phyloP scores from a whole-genome alignment of 2,113 vertebrate species.

The Mobula hypostoma region DNA sequence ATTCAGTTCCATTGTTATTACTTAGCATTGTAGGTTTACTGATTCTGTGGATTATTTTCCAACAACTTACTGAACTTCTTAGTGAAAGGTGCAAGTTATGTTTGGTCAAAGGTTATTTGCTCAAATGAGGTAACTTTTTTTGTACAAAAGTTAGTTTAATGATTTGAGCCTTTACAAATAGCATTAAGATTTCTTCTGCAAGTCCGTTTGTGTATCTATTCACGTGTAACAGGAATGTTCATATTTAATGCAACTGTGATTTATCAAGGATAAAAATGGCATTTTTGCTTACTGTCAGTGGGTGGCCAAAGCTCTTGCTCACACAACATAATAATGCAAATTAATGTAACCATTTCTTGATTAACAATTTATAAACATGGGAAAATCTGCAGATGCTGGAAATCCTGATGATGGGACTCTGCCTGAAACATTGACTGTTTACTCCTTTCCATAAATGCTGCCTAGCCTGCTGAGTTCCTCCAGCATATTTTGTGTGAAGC shows the following conservation, averaged over 20 bases:
- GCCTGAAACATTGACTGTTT: too few species aligned
- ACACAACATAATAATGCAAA: background rate
- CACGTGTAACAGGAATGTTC: too few species aligned
- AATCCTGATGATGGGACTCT: too few species aligned
- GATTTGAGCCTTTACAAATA: background rate
- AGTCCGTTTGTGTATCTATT: too few species aligned
- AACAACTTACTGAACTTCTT: background rate
- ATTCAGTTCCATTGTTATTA: slow-evolving; percentile 27
- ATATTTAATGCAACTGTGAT: background rate
- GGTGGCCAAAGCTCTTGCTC: background rate
- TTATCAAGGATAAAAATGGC: background rate
- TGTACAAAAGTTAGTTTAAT: background rate
- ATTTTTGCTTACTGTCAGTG: background rate
- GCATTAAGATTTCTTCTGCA: background rate
- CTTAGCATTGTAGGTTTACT: background rate
- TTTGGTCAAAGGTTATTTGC: background rate
- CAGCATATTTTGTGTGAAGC: too few species aligned
- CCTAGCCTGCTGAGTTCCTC: too few species aligned
- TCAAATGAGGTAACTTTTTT: background rate
- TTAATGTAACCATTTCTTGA: background rate
- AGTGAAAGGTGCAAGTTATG: background rate
- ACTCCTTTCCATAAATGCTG: too few species aligned
- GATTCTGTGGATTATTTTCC: background rate
- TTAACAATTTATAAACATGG: background rate
- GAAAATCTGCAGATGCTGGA: too few species aligned